Percentiles rank a stretch among this genome's conserved stretches.
Evolutionary conservation across 2,113 vertebrate species (phyloP).

Genomic region (Passer domesticus): DNA sequence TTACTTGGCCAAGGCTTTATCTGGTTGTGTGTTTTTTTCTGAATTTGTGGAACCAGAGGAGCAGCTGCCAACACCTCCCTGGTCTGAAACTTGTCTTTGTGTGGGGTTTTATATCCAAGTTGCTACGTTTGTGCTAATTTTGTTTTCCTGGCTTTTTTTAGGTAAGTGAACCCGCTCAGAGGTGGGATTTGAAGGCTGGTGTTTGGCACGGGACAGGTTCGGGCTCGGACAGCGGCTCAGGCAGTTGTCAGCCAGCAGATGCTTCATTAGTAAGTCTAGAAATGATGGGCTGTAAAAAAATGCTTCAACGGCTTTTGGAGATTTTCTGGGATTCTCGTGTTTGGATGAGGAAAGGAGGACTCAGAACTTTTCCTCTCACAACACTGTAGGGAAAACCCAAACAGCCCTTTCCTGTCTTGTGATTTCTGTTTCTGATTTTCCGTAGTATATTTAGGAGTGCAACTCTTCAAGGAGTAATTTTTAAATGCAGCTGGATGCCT

Average conservation of each 20-base stretch:
- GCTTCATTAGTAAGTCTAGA: not conserved
- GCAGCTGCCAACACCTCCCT: not conserved
- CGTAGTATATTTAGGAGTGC: fast-evolving
- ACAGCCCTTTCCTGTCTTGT: fast-evolving
- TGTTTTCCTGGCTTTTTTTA: not conserved
- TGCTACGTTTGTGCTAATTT: not conserved
- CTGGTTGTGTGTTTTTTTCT: not conserved
- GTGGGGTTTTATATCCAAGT: not conserved
- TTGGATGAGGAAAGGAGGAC: not conserved
- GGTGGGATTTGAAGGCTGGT: not conserved
- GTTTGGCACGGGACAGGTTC: not conserved
- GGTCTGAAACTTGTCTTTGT: not conserved
- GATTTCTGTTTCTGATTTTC: not conserved
- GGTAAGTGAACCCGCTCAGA: conserved; percentile 25
- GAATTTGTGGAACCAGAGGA: not conserved
- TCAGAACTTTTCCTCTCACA: not conserved
- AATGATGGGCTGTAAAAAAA: fast-evolving
- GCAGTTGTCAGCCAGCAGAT: not conserved
- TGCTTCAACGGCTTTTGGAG: not conserved
- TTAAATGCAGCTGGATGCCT: not conserved
- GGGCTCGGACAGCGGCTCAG: not conserved
- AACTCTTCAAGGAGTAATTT: not conserved
- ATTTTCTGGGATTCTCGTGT: not conserved
- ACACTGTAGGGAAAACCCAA: fast-evolving
- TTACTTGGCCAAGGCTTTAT: not conserved